Percentiles rank a stretch among this genome's conserved stretches.
phyloP scores from a whole-genome alignment of 2,888 invertebrate genomes.

The Sarcophaga variegata region DNA sequence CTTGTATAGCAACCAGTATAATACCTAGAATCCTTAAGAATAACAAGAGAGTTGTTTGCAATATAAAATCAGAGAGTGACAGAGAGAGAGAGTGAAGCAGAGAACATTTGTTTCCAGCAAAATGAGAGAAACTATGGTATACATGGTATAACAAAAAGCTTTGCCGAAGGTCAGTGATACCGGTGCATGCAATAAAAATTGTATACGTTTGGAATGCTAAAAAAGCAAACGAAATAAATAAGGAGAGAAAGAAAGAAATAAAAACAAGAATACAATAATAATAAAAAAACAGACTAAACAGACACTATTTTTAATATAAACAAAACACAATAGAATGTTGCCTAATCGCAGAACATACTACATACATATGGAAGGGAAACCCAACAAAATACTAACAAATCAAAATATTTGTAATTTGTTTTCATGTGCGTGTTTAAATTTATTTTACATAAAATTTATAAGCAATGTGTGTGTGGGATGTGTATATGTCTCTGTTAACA shows the following conservation, averaged over 20 bases:
- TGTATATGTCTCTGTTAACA: too few relatives aligned
- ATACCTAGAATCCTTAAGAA: too few relatives aligned
- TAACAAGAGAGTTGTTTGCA: too few relatives aligned
- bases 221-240: background rate
- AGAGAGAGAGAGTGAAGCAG: conserved; percentile 31
- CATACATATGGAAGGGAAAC: background rate
- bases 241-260: background rate
- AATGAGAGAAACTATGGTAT: background rate
- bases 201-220: background rate
- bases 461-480: background rate
- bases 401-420: background rate
- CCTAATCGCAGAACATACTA: background rate
- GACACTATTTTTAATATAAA: background rate
- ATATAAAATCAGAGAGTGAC: background rate
- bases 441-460: background rate
- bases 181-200: conserved; percentile 51
- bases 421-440: background rate
- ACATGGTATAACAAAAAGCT: conserved; percentile 46
- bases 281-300: background rate
- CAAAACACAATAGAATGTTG: background rate
- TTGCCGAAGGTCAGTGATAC: conserved; percentile 68
- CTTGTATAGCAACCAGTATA: too few relatives aligned
- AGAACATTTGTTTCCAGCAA: background rate
- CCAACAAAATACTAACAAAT: background rate
- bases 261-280: background rate